Base-by-base conservation (phyloP, 2,797 vertebrate species). In the Tragelaphus oryx region DNA sequence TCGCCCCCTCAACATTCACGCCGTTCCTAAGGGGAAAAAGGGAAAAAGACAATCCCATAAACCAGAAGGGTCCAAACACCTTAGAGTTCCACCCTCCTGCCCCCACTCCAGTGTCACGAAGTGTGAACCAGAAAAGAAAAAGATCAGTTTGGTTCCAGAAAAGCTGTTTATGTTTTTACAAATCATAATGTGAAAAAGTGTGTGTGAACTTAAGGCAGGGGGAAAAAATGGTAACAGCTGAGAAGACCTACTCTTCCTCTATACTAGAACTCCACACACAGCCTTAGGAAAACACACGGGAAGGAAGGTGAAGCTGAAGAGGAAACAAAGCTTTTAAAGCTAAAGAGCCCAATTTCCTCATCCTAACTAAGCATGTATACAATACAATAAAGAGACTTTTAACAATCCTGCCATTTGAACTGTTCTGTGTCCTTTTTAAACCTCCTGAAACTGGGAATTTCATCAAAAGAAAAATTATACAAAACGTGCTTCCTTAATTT, bases 1-100 rank as follows among this genome's bases (percentile, higher is more conserved):
- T 99, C 1, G 99, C 99, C 41, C 99, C 99, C 52, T 99, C 99
- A 3, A 99, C 99, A 24, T 99, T 99, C 97, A 99, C 99, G 14
- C 99, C 99, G 4, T 99, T 99, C 90, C 99, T 99, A 95, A 83
- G 97, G 97, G 95, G 94, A 95, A 0, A 26, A 76, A 62, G 65
- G 74, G 90, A 97, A 94, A 96, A 96, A 93, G 71, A 95, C 90
- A 88, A 82, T 94, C 96, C 95, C 44, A 7, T 98, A 9, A 98
- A 96, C 78, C 50, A 96, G 91, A 91, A 68, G 4, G 91, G 92
- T 94, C 84, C 3, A 93, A 92, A 97, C 83, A 93, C 88, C 89
- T 94, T 78, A 10, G 10, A 75, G 80, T 89, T 87, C 97, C 89
- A 81, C 95, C 97, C 96, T 71, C 92, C 82, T 95, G 75, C 78